These are phyloP conservation scores for Erithacus rubecula DNA, from an alignment of 2,797 vertebrate species.

Conservation along the genomic window DNA sequence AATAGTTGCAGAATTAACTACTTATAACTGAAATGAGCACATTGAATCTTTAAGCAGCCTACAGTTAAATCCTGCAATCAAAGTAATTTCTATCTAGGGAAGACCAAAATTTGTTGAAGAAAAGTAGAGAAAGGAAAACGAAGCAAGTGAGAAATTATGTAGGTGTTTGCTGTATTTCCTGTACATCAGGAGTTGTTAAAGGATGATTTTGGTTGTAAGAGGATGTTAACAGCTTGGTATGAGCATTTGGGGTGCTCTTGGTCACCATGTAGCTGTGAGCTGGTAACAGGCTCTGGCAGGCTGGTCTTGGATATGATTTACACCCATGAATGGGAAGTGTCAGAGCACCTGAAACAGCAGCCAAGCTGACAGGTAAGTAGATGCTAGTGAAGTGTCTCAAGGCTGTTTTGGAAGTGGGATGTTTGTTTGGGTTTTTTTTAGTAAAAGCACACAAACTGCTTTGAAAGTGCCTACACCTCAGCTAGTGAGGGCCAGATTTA, in stretches of 20 bases:
- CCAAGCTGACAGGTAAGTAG: not conserved
- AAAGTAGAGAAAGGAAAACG: not conserved
- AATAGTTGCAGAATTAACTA: not conserved
- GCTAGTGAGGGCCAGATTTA: not conserved
- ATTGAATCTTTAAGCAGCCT: not conserved
- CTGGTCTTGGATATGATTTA: not conserved
- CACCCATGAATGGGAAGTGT: not conserved
- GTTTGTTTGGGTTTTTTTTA: not conserved
- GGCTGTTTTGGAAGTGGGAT: not conserved
- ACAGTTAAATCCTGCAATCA: not conserved
- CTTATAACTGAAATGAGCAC: not conserved
- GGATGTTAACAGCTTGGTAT: not conserved
- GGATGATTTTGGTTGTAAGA: not conserved
- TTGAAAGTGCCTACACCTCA: not conserved
- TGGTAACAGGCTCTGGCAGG: not conserved
- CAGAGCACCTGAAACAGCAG: not conserved
- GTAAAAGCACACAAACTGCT: not conserved
- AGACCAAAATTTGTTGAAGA: not conserved
- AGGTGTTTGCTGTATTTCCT: not conserved
- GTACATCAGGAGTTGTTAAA: not conserved
- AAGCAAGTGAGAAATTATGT: not conserved
- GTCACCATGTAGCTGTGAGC: not conserved
- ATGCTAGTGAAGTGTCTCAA: not conserved
- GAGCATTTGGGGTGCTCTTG: not conserved
- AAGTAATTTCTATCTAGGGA: not conserved